Evolutionary conservation across 2,113 vertebrate genomes (phyloP).

Genomic region (Cheirogaleus medius): DNA sequence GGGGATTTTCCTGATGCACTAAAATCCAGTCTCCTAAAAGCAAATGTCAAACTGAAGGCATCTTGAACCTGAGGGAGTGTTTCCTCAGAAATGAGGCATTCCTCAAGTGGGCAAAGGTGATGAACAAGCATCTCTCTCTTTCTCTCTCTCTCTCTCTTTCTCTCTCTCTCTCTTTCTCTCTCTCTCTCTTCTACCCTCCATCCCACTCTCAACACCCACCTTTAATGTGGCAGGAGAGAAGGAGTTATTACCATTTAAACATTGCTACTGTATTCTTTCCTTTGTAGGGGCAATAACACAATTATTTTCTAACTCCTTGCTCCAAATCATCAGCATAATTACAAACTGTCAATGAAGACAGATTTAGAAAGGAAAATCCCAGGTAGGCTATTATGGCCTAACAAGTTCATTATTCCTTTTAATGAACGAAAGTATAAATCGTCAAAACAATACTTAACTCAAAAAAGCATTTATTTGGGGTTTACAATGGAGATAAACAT

Average conservation of each 20-base stretch:
- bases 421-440: background rate
- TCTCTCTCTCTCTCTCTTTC: too few relatives aligned
- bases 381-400: background rate
- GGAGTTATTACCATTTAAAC: background rate
- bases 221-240: background rate
- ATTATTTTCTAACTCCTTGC: background rate
- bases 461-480: conserved; percentile 28
- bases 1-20: background rate
- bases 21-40: background rate
- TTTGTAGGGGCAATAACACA: background rate
- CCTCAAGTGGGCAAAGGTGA: background rate
- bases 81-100: background rate
- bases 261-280: background rate
- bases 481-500: background rate
- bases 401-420: background rate
- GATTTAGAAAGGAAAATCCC: background rate
- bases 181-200: too few relatives aligned
- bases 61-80: background rate
- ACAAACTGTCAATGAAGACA: background rate
- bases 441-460: background rate
- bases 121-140: background rate
- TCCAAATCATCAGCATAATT: background rate
- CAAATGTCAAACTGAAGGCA: background rate
- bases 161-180: too few relatives aligned
- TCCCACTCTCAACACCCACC: background rate